Percentiles rank a stretch among this genome's conserved stretches.
Evolutionary conservation across 2,888 invertebrate species (phyloP).

Genomic region (Drosophila neutralis): DNA sequence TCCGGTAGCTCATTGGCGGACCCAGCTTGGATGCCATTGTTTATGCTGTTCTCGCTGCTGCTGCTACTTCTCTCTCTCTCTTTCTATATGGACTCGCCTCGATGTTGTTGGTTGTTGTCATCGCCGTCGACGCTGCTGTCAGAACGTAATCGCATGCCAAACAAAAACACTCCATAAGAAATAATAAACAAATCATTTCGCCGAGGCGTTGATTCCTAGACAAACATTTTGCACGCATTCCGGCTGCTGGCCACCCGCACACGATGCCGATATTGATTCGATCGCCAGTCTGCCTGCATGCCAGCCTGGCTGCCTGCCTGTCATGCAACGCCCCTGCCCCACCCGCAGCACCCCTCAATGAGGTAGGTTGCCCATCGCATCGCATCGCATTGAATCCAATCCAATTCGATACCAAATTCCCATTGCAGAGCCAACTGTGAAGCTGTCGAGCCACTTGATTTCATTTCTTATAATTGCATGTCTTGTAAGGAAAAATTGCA

Average conservation of each 20-base stretch:
- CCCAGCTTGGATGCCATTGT: conserved; percentile 60
- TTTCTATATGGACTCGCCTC: conserved; percentile 61
- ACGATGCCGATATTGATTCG: conserved; percentile 71
- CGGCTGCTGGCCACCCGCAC: conserved; percentile 67
- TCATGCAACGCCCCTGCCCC: background rate
- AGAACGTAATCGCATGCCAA: conserved; percentile 72
- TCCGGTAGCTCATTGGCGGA: conserved; percentile 69
- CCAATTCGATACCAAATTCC: conserved; percentile 14
- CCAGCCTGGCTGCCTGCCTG: conserved; percentile 42
- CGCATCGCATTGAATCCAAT: conserved; percentile 17
- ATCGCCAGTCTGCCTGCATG: conserved; percentile 42
- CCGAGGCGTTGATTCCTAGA: conserved; percentile 49
- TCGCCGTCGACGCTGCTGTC: conserved; percentile 45
- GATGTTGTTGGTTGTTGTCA: conserved; percentile 14
- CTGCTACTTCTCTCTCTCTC: background rate
- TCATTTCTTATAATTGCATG: conserved; percentile 71
- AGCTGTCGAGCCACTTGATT: conserved; percentile 72
- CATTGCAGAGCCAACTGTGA: conserved; percentile 39
- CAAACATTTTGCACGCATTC: conserved; percentile 54
- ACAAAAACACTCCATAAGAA: conserved; percentile 80
- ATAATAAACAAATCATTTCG: conserved; percentile 77
- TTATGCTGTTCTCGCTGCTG: conserved; percentile 29
- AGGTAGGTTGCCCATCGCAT: conserved; percentile 43
- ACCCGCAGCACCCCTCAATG: conserved; percentile 2
- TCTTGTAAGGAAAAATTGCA: conserved; percentile 46